Evolutionary conservation across 2,113 vertebrate species (phyloP), one percentile per base, ranked within the genome.

Genomic region (Gorsachius goisagi): DNA sequence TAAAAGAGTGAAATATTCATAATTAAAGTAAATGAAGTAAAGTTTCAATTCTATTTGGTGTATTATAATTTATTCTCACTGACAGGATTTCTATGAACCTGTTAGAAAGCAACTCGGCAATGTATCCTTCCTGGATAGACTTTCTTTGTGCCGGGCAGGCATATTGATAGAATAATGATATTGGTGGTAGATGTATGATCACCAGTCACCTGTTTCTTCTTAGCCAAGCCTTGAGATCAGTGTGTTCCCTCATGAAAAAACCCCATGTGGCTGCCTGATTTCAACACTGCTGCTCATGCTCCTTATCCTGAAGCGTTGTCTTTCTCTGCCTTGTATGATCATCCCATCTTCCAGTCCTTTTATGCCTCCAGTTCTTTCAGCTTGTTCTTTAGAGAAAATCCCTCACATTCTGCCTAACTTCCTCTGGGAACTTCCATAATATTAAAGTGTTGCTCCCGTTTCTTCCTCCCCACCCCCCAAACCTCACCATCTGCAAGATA

Each of bases 381-480:
- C 20, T 64, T 45, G 8, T 15, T 77, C 53, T 47, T 74, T 33
- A 35, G 45, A 84, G 50, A 81, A 89, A 74, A 55, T 15, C 9
- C 12, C 28, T 41, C 6, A 1, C 23, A 49, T 86, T 83, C 18
- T 53, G 12, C 16, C 16, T 53, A 33, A 28, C 16, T 53, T 89
- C 44, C 53, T 62, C 50, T 24, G 16, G 18, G 33, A 80, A 49
- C 7, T 62, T 92, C n/a, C 27, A 26, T 39, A 86, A 76, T 15
- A 23, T 37, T 66, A 30, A 56, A 53, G 11, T 24, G 3, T 60
- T 73, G 11, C 47, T 79, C 47, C 19, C 55, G 2, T 59, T 87
- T 84, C 30, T 58, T 73, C 4, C 9, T 6, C 3, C 9, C 1
- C 2, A 3, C 4, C 11, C 27, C 22, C 3, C 4, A 66, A 28